Evolutionary conservation across 2,797 vertebrate genomes (phyloP).

Genomic region (Limnodromus scolopaceus): DNA sequence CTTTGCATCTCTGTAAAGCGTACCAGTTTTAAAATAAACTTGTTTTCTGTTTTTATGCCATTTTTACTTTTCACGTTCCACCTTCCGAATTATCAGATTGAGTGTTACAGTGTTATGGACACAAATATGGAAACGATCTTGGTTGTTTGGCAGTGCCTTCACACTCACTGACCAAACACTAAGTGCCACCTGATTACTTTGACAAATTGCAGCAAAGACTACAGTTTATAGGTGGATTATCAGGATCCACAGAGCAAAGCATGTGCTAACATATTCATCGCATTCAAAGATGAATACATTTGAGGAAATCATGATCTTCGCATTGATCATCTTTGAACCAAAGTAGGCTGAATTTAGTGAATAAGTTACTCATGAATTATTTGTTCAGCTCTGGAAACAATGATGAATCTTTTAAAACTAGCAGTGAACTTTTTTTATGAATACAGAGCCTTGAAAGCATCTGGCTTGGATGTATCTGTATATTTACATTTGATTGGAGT

Average conservation of each 20-base stretch:
- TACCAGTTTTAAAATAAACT: background rate
- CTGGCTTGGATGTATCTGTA: background rate
- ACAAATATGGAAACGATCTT: constrained; percentile 10
- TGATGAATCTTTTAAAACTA: constrained; percentile 37
- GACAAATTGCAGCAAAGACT: constrained; percentile 49
- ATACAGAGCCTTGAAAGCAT: constrained; percentile 6
- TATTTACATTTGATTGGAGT: background rate
- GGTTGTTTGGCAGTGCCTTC: constrained; percentile 30
- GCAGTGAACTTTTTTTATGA: constrained; percentile 2
- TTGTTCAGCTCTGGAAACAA: constrained; percentile 58
- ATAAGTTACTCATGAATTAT: constrained; percentile 47
- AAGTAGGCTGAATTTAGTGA: constrained; percentile 44
- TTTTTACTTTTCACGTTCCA: constrained; percentile 32
- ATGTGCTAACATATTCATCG: constrained; percentile 30
- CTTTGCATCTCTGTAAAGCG: background rate
- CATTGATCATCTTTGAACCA: constrained; percentile 34
- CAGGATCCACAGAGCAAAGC: constrained; percentile 47
- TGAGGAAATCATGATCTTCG: constrained; percentile 41
- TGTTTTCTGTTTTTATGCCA: constrained; percentile 6
- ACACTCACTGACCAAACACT: constrained; percentile 25
- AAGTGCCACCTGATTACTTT: constrained; percentile 44
- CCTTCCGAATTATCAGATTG: constrained; percentile 7
- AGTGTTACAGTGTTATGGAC: constrained; percentile 27
- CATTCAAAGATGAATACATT: constrained; percentile 24
- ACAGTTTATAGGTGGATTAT: constrained; percentile 42